phyloP scores from a whole-genome alignment of 2,113 vertebrate genomes.

The Brachyhypopomus gauderio region DNA sequence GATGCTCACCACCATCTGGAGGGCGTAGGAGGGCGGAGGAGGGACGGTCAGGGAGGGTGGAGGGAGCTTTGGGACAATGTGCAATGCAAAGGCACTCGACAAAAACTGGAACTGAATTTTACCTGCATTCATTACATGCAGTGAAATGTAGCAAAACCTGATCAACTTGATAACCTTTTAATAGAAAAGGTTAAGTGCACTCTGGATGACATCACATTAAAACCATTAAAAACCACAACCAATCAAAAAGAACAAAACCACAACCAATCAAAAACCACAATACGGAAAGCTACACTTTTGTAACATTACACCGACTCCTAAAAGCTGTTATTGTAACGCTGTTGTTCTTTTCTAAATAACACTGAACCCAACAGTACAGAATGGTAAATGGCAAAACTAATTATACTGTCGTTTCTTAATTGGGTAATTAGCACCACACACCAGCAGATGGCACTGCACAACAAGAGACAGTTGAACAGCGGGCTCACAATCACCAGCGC shows the following conservation, averaged over 20 bases:
- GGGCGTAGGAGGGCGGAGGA: not conserved
- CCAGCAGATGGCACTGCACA: not conserved
- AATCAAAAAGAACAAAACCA: not conserved
- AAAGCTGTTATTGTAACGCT: not conserved
- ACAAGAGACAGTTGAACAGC: not conserved
- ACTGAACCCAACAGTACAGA: not conserved
- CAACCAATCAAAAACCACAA: not conserved
- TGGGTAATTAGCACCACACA: not conserved
- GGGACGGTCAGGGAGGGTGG: not conserved
- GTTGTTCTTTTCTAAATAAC: not conserved
- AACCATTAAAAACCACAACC: not conserved
- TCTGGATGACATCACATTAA: too few species aligned
- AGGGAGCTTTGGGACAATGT: too few species aligned
- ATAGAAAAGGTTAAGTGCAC: too few species aligned
- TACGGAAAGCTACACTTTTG: not conserved
- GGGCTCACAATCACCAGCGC: not conserved
- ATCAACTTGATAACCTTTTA: too few species aligned
- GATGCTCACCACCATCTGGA: slow-evolving; percentile 96
- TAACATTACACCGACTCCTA: not conserved
- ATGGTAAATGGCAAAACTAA: not conserved
- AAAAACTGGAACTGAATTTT: too few species aligned
- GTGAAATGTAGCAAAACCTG: too few species aligned
- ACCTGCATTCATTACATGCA: too few species aligned
- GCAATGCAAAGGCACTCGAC: too few species aligned
- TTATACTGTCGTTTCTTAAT: not conserved